Evolutionary conservation across 2,113 vertebrate species (phyloP), one percentile per base, ranked within the genome.

Genomic region (Ciconia boyciana): DNA sequence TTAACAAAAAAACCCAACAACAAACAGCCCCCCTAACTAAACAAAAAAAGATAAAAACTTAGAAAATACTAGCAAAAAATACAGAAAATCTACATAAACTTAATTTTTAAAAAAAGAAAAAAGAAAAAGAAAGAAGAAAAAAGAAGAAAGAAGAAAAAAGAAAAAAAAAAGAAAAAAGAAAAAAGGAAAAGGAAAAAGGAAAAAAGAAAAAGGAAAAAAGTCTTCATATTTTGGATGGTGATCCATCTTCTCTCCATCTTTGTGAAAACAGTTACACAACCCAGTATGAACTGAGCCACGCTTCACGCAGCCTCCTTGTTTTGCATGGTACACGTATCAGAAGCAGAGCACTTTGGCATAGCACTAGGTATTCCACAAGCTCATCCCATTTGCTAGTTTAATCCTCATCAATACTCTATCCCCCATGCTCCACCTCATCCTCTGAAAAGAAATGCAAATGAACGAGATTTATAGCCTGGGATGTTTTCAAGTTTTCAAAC

Each of bases 391-490:
- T 96, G 75, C 84, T 91, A 74, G 49, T 94, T 96, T 95, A 94
- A 96, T 93, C 94, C 83, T 95, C 55, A 92, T 93, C 93, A 95
- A 49, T 96, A 97, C 82, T 95, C 71, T 75, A 95, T 97, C 87
- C 72, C 94, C 75, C 58, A 90, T 34, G 83, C 61, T 96, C 94
- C 79, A 93, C 65, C 89, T 97, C 90, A 79, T 58, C 32, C 71
- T 93, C 89, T 96, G 89, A 97, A 97, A 96, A 94, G 90, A 96
- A 95, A 97, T 96, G 94, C 94, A 98, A 97, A 98, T 97, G 58
- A 93, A 74, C 81, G 71, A 93, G 85, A 97, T 96, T 93, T 97
- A 96, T 88, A 97, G 92, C 79, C 71, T 91, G 89, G 74, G 81
- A 95, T 58, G 49, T 90, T 97, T 96, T 96, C 77, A 95, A 91